phyloP scores from a whole-genome alignment of 1,140 invertebrate genomes.

The Hylaeus volcanicus region DNA sequence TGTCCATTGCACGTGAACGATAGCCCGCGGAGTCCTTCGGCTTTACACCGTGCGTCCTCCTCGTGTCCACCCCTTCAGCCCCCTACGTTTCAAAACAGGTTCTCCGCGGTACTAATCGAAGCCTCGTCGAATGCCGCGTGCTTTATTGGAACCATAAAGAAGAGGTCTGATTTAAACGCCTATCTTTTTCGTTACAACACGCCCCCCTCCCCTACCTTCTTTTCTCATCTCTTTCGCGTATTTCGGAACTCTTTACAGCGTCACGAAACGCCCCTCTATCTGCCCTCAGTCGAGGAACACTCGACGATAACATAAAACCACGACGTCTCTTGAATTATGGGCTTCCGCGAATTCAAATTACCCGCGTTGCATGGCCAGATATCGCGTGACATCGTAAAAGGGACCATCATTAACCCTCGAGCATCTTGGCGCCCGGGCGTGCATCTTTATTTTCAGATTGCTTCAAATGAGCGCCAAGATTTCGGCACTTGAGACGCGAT shows the following conservation, averaged over 20 bases:
- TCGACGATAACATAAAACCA: slow-evolving; percentile 13
- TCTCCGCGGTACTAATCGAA: slow-evolving; percentile 10
- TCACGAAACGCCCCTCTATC: neutral
- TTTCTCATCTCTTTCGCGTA: neutral
- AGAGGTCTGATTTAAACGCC: slow-evolving; percentile 32
- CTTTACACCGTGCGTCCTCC: slow-evolving; percentile 12
- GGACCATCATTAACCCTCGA: slow-evolving; percentile 9
- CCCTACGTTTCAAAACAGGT: slow-evolving; percentile 24
- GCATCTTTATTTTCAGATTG: neutral
- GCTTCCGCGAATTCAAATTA: slow-evolving; percentile 28
- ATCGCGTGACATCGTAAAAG: slow-evolving; percentile 31
- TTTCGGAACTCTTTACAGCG: neutral
- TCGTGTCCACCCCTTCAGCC: too few relatives aligned
- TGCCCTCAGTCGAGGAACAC: neutral
- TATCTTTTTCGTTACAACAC: neutral
- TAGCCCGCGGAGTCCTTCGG: neutral
- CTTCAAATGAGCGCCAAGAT: neutral
- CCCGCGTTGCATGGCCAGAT: neutral
- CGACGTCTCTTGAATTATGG: neutral
- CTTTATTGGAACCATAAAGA: slow-evolving; percentile 41
- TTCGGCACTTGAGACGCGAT: neutral
- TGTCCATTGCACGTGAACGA: slow-evolving; percentile 23
- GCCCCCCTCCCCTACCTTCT: neutral
- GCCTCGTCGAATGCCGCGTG: slow-evolving; percentile 6
- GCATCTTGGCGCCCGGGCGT: neutral